phyloP scores from a whole-genome alignment of 2,888 invertebrate genomes.

The Ectropis crepuscularia region DNA sequence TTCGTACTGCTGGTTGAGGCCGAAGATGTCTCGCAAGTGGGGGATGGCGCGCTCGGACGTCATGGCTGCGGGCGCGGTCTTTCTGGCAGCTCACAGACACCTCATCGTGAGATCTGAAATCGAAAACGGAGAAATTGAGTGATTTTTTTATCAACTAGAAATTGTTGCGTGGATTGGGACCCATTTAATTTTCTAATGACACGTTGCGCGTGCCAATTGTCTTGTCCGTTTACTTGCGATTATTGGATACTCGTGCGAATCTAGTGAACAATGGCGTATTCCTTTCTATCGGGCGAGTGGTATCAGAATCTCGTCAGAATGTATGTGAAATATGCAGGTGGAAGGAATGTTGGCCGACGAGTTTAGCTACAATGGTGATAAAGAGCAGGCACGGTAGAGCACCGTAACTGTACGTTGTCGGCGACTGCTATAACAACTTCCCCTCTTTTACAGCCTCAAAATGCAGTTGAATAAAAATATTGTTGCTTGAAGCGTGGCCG shows the following conservation, averaged over 20 bases:
- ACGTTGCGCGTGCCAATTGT: slow-evolving; percentile 42
- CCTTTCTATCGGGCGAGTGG: slow-evolving; percentile 37
- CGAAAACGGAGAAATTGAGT: slow-evolving; percentile 47
- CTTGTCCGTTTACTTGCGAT: slow-evolving; percentile 34
- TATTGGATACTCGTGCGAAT: slow-evolving; percentile 45
- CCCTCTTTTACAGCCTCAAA: slow-evolving; percentile 45
- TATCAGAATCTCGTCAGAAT: slow-evolving; percentile 36
- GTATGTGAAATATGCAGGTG: slow-evolving; percentile 16
- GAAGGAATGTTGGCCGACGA: slow-evolving; percentile 16
- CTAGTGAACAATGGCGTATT: slow-evolving; percentile 35
- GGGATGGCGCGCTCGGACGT: slow-evolving; percentile 90
- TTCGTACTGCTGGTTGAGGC: slow-evolving; percentile 84
- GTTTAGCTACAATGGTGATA: slow-evolving; percentile 49
- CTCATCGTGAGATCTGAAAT: slow-evolving; percentile 78
- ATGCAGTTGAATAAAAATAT: slow-evolving; percentile 23
- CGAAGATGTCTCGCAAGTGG: slow-evolving; percentile 90
- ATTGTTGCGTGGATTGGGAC: slow-evolving; percentile 21
- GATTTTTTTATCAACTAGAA: slow-evolving; percentile 33
- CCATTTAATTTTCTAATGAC: slow-evolving; percentile 34
- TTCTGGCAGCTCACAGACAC: slow-evolving; percentile 64
- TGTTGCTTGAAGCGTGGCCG: slow-evolving; percentile 18
- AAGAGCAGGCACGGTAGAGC: slow-evolving; percentile 53
- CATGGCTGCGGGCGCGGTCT: slow-evolving; percentile 74
- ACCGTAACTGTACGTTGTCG: slow-evolving; percentile 57
- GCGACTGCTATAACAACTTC: slow-evolving; percentile 58